Base-by-base conservation (phyloP, 2,113 vertebrate genomes). In the Coracopsis vasa region DNA sequence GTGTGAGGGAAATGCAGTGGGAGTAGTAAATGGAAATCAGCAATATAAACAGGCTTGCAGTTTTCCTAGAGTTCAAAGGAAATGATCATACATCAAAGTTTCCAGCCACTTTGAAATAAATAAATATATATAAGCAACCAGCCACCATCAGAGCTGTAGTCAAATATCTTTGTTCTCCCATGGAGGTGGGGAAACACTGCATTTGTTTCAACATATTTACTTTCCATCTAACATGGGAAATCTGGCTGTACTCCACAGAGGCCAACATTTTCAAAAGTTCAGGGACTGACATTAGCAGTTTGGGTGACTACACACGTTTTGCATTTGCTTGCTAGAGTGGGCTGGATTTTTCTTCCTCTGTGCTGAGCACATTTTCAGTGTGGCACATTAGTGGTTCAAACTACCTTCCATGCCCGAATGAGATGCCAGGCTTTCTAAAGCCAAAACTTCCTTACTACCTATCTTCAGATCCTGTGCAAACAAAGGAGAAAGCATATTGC, bases 11-110 rank as follows among this genome's bases (percentile, higher is more conserved):
- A 86, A 44, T 24, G 9, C 66, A 74, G 11, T 12, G 65, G 51
- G 86, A 80, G 6, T 53, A 82, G 25, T 88, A 77, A 48, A 86
- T 58, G 37, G 66, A 96, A 95, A 92, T 79, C 64, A 93, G 82
- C 27, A 88, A 67, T 81, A 69, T 58, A 95, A 88, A 93, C 20
- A 88, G 92, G 51, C 48, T 64, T 56, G 7, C n/a, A 75, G 23
- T n/a, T 66, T 94, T 97, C 28, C 19, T 64, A 29, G 56, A 31
- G 42, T 79, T 92, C 84, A 94, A 51, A 93, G 86, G 86, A 96
- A 96, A 90, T 25, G 53, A n/a, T 70, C 21, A 25, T 60, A 50
- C 41, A 81, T 95, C 60, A 95, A 80, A 96, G 41, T 78, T 92
- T 91, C 35, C 25, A 94, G 50, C 9, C 29, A 61, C 64, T 92